These are phyloP conservation scores for Lissonota sp. DNA, from an alignment of 2,888 invertebrate genomes.

Conservation along the genomic window DNA sequence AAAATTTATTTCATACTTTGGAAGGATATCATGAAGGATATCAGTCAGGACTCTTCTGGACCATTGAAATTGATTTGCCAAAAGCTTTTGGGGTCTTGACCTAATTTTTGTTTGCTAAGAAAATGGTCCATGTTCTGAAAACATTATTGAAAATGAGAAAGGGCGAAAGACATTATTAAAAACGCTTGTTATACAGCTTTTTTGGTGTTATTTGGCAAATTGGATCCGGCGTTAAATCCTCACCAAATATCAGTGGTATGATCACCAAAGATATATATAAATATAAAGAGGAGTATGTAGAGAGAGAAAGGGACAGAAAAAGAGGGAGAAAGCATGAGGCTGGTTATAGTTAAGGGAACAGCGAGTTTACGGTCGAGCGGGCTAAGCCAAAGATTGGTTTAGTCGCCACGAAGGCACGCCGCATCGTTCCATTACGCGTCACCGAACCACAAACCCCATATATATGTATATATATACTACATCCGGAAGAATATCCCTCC, in stretches of 20 bases:
- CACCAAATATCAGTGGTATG: slow-evolving; percentile 25
- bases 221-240: slow-evolving; percentile 64
- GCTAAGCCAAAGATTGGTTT: slow-evolving; percentile 84
- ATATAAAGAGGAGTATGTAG: slow-evolving; percentile 20
- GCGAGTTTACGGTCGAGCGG: slow-evolving; percentile 78
- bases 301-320: slow-evolving; percentile 18
- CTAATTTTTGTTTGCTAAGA: no score
- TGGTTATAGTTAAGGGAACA: slow-evolving; percentile 65
- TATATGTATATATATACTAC: slow-evolving; percentile 12
- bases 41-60: no score
- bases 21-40: no score
- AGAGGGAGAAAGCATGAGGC: slow-evolving; percentile 35
- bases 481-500: slow-evolving; percentile 64
- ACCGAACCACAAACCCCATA: slow-evolving; percentile 74
- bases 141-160: slow-evolving; percentile 10
- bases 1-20: no score
- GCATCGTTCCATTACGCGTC: slow-evolving; percentile 82
- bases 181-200: slow-evolving; percentile 74
- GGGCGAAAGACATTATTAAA: slow-evolving; percentile 45
- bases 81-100: no score
- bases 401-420: slow-evolving; percentile 82
- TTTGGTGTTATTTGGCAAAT: slow-evolving; percentile 81
- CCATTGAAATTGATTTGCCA: no score
- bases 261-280: slow-evolving; percentile 23
- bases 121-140: no score